Percentiles rank a stretch among this genome's conserved stretches.
Conservation (phyloP, 2,888 invertebrate genomes). For the Agrochola circellaris region DNA sequence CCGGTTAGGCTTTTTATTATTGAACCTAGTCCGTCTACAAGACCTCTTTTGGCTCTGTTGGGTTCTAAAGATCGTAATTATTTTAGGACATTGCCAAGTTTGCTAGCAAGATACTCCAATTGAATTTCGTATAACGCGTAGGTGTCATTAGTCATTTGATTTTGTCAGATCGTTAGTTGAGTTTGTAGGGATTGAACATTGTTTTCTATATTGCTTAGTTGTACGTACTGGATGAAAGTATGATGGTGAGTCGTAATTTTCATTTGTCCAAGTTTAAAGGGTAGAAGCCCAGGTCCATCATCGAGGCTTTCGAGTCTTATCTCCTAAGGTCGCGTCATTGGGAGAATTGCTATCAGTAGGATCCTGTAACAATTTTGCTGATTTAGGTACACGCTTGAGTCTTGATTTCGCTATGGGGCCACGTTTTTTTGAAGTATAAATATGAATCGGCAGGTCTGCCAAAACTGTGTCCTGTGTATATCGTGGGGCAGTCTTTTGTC, state of each 20-base stretch:
- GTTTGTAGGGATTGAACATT: neutral
- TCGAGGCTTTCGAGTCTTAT: neutral
- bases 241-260: conserved; percentile 5
- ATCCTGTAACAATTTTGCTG: conserved; percentile 4
- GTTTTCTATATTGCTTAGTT: neutral
- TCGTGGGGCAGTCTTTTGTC: neutral
- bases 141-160: neutral
- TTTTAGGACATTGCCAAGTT: no score
- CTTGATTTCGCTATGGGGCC: conserved; percentile 3
- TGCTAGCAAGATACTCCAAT: no score
- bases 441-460: neutral
- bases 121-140: no score
- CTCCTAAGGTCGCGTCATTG: neutral
- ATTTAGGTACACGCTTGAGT: neutral
- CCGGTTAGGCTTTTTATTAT: no score
- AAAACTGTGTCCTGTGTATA: neutral
- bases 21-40: no score
- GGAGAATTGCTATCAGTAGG: conserved; percentile 1
- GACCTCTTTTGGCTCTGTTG: no score
- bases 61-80: no score
- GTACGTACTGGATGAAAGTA: neutral
- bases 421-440: conserved; percentile 1
- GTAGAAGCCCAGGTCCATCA: neutral
- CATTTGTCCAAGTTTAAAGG: neutral
- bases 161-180: neutral